Evolutionary conservation across 2,797 vertebrate genomes (phyloP).

Genomic region (Apogon hyalosoma): DNA sequence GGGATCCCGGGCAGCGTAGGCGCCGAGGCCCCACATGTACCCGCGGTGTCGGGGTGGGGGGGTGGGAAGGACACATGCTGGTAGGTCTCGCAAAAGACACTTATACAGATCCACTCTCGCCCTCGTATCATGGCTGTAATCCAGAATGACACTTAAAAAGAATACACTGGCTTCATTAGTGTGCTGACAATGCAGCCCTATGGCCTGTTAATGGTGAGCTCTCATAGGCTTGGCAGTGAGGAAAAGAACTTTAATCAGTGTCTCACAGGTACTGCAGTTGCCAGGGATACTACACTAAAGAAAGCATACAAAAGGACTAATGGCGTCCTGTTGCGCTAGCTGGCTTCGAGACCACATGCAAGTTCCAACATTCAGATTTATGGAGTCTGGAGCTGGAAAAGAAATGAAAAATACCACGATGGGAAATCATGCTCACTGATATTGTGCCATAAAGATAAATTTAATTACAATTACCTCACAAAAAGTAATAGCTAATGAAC

Average conservation of each 20-base stretch:
- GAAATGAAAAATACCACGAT: slow-evolving; percentile 40
- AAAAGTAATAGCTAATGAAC: slow-evolving; percentile 11
- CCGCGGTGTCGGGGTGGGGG: slow-evolving; percentile 6
- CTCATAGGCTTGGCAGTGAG: slow-evolving; percentile 72
- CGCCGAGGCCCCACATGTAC: slow-evolving; percentile 36
- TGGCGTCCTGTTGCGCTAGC: slow-evolving; percentile 72
- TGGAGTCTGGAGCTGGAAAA: slow-evolving; percentile 41
- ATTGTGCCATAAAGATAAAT: slow-evolving; percentile 5
- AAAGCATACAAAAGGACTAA: slow-evolving; percentile 75
- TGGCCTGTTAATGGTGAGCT: slow-evolving; percentile 67
- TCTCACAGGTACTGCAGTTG: slow-evolving; percentile 77
- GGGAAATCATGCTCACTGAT: slow-evolving; percentile 16
- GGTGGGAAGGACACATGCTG: slow-evolving; percentile 48
- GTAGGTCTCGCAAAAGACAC: slow-evolving; percentile 58
- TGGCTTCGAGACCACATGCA: slow-evolving; percentile 61
- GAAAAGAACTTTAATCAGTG: slow-evolving; percentile 76
- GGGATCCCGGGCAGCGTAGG: slow-evolving; percentile 54
- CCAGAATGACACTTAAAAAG: slow-evolving; percentile 76
- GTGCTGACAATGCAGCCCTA: slow-evolving; percentile 64
- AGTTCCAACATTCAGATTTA: slow-evolving; percentile 64
- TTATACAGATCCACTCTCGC: slow-evolving; percentile 56
- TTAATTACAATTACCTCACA: slow-evolving; percentile 13
- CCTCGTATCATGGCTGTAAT: slow-evolving; percentile 67
- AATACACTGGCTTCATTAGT: slow-evolving; percentile 74
- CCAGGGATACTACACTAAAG: slow-evolving; percentile 75